Evolutionary conservation across 2,888 invertebrate species (phyloP).

Genomic region (Sisyra nigra): DNA sequence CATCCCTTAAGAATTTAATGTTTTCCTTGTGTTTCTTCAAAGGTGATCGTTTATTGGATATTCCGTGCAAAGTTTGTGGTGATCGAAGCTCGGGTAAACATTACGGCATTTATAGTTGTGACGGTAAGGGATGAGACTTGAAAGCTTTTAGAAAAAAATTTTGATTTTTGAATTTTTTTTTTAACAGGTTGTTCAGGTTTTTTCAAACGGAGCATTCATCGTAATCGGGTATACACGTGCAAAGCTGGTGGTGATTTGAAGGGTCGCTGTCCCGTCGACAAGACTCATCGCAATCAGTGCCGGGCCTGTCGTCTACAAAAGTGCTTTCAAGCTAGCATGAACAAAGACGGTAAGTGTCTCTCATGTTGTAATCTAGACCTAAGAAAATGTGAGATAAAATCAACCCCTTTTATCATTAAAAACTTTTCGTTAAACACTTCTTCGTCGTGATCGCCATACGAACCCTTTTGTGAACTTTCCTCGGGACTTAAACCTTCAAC

Average conservation of each 20-base stretch:
- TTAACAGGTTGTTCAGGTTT: slow-evolving; percentile 79
- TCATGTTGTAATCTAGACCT: too few species aligned
- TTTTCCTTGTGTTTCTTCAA: slow-evolving; percentile 18
- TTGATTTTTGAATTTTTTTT: neutral
- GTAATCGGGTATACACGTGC: slow-evolving; percentile 92
- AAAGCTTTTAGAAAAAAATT: neutral
- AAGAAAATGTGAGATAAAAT: too few species aligned
- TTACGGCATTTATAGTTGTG: slow-evolving; percentile 98
- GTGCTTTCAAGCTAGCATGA: slow-evolving; percentile 94
- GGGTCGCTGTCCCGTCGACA: slow-evolving; percentile 90
- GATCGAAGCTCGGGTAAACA: slow-evolving; percentile 98
- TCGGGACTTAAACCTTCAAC: too few species aligned
- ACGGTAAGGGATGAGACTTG: slow-evolving; percentile 50
- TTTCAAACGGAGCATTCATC: slow-evolving; percentile 91
- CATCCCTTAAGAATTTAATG: too few species aligned
- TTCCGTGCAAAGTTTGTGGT: slow-evolving; percentile 97
- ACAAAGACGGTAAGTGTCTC: slow-evolving; percentile 79
- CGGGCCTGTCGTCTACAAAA: slow-evolving; percentile 87
- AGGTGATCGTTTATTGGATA: slow-evolving; percentile 95
- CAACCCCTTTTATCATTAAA: too few species aligned
- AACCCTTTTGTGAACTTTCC: too few species aligned
- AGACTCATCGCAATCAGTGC: slow-evolving; percentile 94
- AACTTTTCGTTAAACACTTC: too few species aligned
- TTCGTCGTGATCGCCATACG: too few species aligned
- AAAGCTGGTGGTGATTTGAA: slow-evolving; percentile 88